Conservation (phyloP, 2,797 vertebrate species). For the Alauda arvensis region DNA sequence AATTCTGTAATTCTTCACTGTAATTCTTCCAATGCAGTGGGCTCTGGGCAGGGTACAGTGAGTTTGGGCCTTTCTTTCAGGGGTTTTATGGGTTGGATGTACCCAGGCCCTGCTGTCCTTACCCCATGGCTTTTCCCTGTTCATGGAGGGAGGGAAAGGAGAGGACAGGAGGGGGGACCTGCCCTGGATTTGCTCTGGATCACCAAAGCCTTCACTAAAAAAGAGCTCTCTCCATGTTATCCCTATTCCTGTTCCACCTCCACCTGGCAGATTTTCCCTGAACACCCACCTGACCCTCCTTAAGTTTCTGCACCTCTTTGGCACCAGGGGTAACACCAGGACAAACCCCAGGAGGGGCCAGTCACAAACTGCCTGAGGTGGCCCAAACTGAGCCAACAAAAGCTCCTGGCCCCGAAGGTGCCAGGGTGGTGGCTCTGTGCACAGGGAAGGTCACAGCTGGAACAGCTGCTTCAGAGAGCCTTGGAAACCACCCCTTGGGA, state of each 20-base stretch:
- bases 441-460: not conserved
- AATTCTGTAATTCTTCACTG: too few relatives aligned
- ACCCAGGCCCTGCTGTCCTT: not conserved
- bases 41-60: not conserved
- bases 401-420: not conserved
- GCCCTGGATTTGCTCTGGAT: not conserved
- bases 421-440: not conserved
- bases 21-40: not conserved
- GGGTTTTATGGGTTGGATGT: not conserved
- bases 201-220: accelerated
- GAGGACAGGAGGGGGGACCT: not conserved
- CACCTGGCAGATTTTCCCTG: not conserved
- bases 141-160: not conserved
- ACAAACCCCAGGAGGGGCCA: constrained; percentile 82
- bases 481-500: not conserved
- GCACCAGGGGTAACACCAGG: not conserved
- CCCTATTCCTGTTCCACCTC: not conserved
- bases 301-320: not conserved
- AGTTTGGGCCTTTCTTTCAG: not conserved
- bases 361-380: not conserved
- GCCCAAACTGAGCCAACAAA: not conserved
- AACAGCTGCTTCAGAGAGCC: not conserved
- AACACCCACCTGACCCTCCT: accelerated
- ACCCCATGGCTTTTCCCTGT: not conserved
- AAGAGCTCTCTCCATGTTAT: not conserved